A percentile compares a stretch with the other conserved stretches of the same genome.
Conservation (phyloP, 2,888 invertebrate genomes). For the Cephus pygmeus region DNA sequence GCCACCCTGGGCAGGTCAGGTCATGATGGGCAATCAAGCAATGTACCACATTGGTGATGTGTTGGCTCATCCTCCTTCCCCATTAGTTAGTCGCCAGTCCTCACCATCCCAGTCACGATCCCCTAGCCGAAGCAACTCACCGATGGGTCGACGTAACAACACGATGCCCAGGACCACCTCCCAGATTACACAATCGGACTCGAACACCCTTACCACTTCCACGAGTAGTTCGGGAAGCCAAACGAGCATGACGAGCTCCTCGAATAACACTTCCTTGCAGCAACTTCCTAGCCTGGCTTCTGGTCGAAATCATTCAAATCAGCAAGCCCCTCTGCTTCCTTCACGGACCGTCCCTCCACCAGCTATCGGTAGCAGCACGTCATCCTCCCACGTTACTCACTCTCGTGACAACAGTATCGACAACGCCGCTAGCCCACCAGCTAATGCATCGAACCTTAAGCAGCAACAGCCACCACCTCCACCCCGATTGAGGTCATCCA, state of each 20-base stretch:
- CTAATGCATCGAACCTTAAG: constrained; percentile 10
- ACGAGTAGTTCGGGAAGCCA: constrained; percentile 55
- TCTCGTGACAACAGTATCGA: constrained; percentile 52
- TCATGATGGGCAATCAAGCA: constrained; percentile 57
- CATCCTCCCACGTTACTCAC: constrained; percentile 24
- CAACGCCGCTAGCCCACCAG: constrained; percentile 33
- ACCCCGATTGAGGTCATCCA: constrained; percentile 54
- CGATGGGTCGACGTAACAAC: constrained; percentile 56
- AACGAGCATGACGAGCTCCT: constrained; percentile 56
- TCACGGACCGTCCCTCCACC: constrained; percentile 50
- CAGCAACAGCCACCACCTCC: constrained; percentile 55
- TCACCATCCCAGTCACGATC: constrained; percentile 80
- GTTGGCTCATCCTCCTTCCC: constrained; percentile 71
- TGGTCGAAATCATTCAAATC: constrained; percentile 38
- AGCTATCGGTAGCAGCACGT: constrained; percentile 37
- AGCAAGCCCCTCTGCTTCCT: constrained; percentile 41
- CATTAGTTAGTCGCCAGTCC: constrained; percentile 78
- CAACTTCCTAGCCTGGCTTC: constrained; percentile 43
- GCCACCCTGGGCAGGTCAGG: constrained; percentile 59
- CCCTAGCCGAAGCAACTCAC: constrained; percentile 62
- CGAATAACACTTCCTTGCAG: constrained; percentile 50
- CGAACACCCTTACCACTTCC: constrained; percentile 51
- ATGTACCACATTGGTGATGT: constrained; percentile 59
- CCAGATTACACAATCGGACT: constrained; percentile 50
- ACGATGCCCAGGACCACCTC: constrained; percentile 66